Base-by-base conservation (phyloP, 2,888 invertebrate genomes). In the Lissonota sp. region DNA sequence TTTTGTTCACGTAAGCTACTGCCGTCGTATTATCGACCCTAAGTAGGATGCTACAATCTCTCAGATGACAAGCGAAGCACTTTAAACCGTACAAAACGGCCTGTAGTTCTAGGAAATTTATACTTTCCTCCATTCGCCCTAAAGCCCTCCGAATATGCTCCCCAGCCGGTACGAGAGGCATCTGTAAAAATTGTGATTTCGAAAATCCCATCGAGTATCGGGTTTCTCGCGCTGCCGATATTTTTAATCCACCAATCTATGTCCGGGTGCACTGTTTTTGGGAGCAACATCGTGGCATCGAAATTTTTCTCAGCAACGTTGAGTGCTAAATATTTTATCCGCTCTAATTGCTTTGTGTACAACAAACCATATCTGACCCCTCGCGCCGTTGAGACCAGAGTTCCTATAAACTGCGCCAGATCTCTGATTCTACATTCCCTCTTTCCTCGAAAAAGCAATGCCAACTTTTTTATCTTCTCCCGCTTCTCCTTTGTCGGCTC, bases 341-440 rank as follows among this genome's bases (percentile, higher is more conserved):
- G 58, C 37, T 84, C 80, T 3, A 83, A 49, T 0, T 10, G 1
- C 42, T 82, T 80, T 0, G 57, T 77, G 12, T 80, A 80, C 7
- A 84, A 7, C 0, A 69, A 58, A 0, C 82, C 82, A 12, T 83
- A 83, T 63, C 66, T 42, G 0, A 84, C 39, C 0, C 80, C 80
- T 14, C 71, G 69, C n/a, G 80, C 83, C 4, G 69, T 63, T 8
- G 84, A 57, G n/a, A 75, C 53, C 6, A 84, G 49, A 10, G 51
- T 40, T 1, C 81, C 79, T 14, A 83, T 66, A 26, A 83, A 49
- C 3, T 78, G 53, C 4, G 78, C 80, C n/a, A 84, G 51, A 12
- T 80, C 78, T 40, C 55, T 58, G 8, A 82, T 82, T 44, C 67
- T 74, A 64, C 58, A 60, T 10, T 6, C 37, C 6, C 46, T 58